Conservation (phyloP, 1,140 invertebrate species). For the Lepidurus apus region DNA sequence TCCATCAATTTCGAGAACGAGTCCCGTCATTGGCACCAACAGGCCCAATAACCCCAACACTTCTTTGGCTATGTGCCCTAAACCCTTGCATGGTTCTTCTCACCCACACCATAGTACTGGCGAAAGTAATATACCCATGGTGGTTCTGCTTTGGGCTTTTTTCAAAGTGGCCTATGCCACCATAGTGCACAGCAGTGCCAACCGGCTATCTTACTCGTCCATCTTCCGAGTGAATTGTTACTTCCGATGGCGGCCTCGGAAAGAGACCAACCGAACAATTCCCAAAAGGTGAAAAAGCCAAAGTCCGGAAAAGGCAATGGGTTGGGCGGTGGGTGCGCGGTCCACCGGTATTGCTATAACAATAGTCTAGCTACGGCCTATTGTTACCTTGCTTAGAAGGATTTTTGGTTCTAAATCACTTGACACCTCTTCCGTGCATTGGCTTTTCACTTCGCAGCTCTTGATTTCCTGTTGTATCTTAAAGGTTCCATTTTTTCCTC, state of each 20-base stretch:
- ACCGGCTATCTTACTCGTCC: neutral
- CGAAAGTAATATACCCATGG: neutral
- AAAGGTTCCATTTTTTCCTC: neutral
- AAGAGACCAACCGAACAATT: neutral
- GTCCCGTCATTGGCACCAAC: conserved; percentile 3
- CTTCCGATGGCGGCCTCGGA: neutral
- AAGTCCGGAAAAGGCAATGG: conserved; percentile 5
- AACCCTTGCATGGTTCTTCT: conserved; percentile 1
- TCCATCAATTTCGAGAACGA: neutral
- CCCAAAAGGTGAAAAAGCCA: neutral
- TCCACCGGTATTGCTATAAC: neutral
- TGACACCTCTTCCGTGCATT: conserved; percentile 6
- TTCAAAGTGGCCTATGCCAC: neutral
- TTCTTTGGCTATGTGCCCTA: neutral
- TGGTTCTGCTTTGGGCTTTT: neutral
- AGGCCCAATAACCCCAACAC: neutral
- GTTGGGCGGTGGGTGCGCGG: neutral
- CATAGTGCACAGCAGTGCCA: neutral
- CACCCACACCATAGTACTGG: neutral
- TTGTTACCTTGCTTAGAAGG: conserved; percentile 1
- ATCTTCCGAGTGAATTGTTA: conserved; percentile 6
- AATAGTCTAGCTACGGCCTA: conserved; percentile 3
- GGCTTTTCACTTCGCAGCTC: neutral
- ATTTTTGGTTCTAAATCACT: neutral
- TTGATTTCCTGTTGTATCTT: neutral